Evolutionary conservation across 2,888 invertebrate species (phyloP).

Genomic region (Atherix ibis): DNA sequence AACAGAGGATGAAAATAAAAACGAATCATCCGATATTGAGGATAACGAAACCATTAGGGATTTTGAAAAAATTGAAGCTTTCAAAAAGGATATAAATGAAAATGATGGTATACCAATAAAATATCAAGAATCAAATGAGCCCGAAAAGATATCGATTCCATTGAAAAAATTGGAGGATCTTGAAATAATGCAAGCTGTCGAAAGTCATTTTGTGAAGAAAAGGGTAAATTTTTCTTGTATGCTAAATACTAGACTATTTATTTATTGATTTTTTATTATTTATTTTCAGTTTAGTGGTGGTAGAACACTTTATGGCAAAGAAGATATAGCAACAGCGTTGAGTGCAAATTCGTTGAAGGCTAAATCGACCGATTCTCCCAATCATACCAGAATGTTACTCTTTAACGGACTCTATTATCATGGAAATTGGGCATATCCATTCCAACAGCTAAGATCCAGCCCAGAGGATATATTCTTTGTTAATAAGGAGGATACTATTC

Average conservation of each 20-base stretch:
- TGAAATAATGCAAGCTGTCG: constrained; percentile 45
- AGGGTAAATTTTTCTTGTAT: constrained; percentile 17
- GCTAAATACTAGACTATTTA: background rate
- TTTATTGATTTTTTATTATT: background rate
- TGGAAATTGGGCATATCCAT: constrained; percentile 57
- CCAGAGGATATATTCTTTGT: constrained; percentile 44
- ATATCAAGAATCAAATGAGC: constrained; percentile 39
- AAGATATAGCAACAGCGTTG: constrained; percentile 41
- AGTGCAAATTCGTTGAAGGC: constrained; percentile 41
- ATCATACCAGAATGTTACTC: constrained; percentile 44
- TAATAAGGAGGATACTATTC: constrained; percentile 41
- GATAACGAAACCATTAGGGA: constrained; percentile 33
- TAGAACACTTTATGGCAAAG: constrained; percentile 36
- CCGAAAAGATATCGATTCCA: constrained; percentile 36
- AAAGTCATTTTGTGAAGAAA: constrained; percentile 23
- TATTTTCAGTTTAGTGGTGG: constrained; percentile 21
- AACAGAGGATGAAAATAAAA: constrained; percentile 14
- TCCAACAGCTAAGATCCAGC: constrained; percentile 34
- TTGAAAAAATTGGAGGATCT: constrained; percentile 37
- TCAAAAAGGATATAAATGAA: constrained; percentile 37
- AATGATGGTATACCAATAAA: constrained; percentile 33
- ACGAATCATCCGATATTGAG: constrained; percentile 19
- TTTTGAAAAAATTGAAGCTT: constrained; percentile 38
- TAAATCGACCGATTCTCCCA: constrained; percentile 12
- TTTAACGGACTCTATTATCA: constrained; percentile 67